Evolutionary conservation across 64 coral and sea anemone genomes (phyloP).

Genomic region (Pocillopora damicornis): DNA sequence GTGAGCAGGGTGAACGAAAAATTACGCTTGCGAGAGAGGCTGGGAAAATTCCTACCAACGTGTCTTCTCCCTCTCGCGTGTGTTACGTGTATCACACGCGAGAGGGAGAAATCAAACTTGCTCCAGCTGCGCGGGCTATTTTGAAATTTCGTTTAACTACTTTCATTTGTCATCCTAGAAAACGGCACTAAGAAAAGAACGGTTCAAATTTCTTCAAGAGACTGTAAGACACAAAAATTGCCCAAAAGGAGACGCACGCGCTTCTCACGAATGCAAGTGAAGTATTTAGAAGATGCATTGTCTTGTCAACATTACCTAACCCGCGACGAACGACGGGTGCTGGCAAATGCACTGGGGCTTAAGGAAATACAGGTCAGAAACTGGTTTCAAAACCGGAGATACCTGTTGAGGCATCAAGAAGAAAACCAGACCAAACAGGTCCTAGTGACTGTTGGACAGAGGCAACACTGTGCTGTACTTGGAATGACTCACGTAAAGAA

Average conservation of each 20-base stretch:
- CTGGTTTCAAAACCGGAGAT: conserved; percentile 95
- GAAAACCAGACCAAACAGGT: conserved; percentile 35
- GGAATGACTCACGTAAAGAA: neutral
- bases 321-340: conserved; percentile 64
- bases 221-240: neutral
- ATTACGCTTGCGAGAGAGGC: no score
- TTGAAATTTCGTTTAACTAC: no score
- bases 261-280: conserved; percentile 71
- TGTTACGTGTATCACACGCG: no score
- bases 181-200: neutral
- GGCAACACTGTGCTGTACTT: neutral
- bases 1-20: no score
- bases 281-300: conserved; percentile 63
- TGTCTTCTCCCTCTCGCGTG: no score
- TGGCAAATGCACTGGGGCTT: conserved; percentile 63
- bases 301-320: conserved; percentile 81
- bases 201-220: neutral
- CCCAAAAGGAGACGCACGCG: conserved; percentile 57
- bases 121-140: no score
- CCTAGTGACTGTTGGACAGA: neutral
- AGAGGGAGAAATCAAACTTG: no score
- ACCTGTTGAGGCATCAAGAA: conserved; percentile 65
- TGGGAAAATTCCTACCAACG: no score
- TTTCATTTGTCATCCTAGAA: neutral
- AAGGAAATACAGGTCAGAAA: conserved; percentile 83